A percentile compares a stretch with the other conserved stretches of the same genome.
phyloP scores from a whole-genome alignment of 2,888 invertebrate genomes.

The Amitus sp. region DNA sequence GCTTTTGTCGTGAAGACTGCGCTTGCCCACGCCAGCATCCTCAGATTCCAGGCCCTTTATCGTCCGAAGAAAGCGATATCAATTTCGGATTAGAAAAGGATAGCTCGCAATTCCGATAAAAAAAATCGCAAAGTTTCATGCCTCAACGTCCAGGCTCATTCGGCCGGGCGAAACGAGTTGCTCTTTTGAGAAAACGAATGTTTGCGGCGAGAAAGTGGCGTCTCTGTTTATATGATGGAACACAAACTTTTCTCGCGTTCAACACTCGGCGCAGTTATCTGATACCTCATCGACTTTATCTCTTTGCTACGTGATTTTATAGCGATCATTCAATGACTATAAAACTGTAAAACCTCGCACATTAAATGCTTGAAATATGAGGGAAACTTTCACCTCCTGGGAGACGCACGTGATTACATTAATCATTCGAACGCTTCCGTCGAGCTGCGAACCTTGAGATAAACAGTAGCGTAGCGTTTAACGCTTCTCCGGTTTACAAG shows the following conservation, averaged over 20 bases:
- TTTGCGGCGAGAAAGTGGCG: not conserved
- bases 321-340: slow-evolving; percentile 4
- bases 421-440: slow-evolving; percentile 7
- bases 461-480: slow-evolving; percentile 1
- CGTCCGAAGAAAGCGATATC: not conserved
- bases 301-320: slow-evolving; percentile 2
- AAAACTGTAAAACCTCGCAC: not conserved
- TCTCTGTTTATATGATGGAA: not conserved
- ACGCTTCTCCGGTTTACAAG: not conserved
- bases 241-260: not conserved
- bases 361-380: slow-evolving; percentile 9
- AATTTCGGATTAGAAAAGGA: too few species aligned
- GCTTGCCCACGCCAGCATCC: slow-evolving; percentile 16
- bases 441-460: not conserved
- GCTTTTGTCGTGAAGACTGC: slow-evolving; percentile 25
- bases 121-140: too few species aligned
- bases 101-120: too few species aligned
- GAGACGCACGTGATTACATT: slow-evolving; percentile 10
- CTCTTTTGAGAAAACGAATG: not conserved
- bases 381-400: slow-evolving; percentile 10
- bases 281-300: not conserved
- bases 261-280: not conserved
- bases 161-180: too few species aligned
- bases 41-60: not conserved
- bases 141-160: too few species aligned